phyloP scores from a whole-genome alignment of 2,888 invertebrate species.

The Apamea anceps region DNA sequence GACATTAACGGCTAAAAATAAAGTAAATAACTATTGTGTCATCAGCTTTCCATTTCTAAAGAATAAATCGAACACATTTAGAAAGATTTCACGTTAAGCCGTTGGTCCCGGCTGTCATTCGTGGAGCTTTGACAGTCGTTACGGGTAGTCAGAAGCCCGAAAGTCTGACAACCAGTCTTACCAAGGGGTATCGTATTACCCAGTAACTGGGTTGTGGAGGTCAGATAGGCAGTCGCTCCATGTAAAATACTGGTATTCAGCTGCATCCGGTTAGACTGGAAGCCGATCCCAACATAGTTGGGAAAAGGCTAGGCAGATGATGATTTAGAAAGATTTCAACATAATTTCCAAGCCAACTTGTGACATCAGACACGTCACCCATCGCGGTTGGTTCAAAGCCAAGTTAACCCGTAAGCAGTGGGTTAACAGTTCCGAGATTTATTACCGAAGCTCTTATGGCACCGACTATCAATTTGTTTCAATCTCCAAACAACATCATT shows the following conservation, averaged over 20 bases:
- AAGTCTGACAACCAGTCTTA: too few species aligned
- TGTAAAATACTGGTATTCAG: too few species aligned
- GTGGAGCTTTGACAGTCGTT: too few species aligned
- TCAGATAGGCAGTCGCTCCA: too few species aligned
- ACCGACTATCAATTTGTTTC: slow-evolving; percentile 51
- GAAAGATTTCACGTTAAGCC: not conserved
- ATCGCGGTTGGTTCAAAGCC: slow-evolving; percentile 41
- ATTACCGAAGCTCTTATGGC: slow-evolving; percentile 25
- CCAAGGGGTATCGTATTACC: too few species aligned
- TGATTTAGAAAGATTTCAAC: not conserved
- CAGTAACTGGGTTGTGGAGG: too few species aligned
- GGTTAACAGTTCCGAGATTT: slow-evolving; percentile 48
- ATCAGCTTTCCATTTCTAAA: slow-evolving; percentile 3
- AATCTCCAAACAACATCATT: slow-evolving; percentile 59
- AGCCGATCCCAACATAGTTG: too few species aligned
- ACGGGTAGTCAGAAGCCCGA: too few species aligned
- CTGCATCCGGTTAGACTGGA: too few species aligned
- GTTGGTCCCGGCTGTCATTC: too few species aligned
- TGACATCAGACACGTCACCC: not conserved
- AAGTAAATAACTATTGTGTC: not conserved
- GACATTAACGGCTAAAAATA: too few species aligned
- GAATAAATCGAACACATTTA: not conserved
- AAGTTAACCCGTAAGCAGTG: slow-evolving; percentile 28
- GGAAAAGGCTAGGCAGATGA: too few species aligned
- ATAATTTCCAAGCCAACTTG: not conserved